A percentile compares a stretch with the other conserved stretches of the same genome.
phyloP scores from a whole-genome alignment of 2,888 invertebrate species.

The Epistrophella euchroma region DNA sequence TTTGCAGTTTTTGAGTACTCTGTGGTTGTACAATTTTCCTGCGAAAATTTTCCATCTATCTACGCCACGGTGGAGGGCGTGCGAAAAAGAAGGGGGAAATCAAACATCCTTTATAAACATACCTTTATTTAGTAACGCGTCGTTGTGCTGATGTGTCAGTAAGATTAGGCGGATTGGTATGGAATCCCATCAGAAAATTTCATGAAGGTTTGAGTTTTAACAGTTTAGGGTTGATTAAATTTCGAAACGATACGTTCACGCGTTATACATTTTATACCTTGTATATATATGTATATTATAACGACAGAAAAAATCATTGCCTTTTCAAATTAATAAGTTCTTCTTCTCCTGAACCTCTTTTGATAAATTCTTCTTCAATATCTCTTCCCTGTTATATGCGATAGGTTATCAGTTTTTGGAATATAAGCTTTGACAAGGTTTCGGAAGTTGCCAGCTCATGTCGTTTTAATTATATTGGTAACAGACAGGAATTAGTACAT shows the following conservation, averaged over 20 bases:
- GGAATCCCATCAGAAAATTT: neutral
- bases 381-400: too few species aligned
- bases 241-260: constrained; percentile 38
- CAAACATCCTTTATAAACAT: constrained; percentile 9
- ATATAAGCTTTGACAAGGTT: too few species aligned
- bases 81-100: constrained; percentile 4
- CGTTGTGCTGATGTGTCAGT: neutral
- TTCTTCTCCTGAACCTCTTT: too few species aligned
- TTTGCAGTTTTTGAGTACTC: constrained; percentile 19
- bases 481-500: too few species aligned
- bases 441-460: too few species aligned
- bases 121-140: neutral
- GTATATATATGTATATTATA: too few species aligned
- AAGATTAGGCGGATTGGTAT: constrained; percentile 2
- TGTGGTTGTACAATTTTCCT: constrained; percentile 7
- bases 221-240: constrained; percentile 64
- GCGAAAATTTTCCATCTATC: neutral
- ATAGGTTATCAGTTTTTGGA: too few species aligned
- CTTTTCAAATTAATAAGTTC: too few species aligned
- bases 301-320: too few species aligned
- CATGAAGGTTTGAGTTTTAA: constrained; percentile 9
- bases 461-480: too few species aligned
- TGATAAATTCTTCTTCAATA: too few species aligned
- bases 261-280: constrained; percentile 17
- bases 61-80: rapidly evolving